Percentiles rank a stretch among this genome's conserved stretches.
Conservation (phyloP, 1,140 invertebrate species). For the Formica selysi region DNA sequence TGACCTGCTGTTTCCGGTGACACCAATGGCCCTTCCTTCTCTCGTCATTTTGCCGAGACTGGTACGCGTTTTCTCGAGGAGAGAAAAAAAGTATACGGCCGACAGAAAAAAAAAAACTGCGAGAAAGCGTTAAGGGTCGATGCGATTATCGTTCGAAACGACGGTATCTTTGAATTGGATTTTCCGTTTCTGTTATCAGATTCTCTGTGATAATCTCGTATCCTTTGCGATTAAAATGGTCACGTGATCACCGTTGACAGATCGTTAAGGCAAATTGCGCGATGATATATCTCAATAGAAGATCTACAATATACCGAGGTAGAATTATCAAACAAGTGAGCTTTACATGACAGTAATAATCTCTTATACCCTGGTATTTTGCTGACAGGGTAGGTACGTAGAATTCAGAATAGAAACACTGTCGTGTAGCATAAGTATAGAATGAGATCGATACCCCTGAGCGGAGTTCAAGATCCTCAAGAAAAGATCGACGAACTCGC, state of each 20-base stretch:
- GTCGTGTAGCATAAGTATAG: constrained; percentile 19
- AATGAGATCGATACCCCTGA: constrained; percentile 53
- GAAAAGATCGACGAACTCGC: constrained; percentile 62
- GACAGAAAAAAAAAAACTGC: neutral
- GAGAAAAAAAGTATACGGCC: constrained; percentile 20
- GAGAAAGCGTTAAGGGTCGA: constrained; percentile 57
- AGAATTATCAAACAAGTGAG: constrained; percentile 42
- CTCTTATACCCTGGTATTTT: constrained; percentile 40
- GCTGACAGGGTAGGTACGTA: constrained; percentile 22
- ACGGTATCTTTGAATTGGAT: constrained; percentile 27
- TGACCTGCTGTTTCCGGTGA: constrained; percentile 81
- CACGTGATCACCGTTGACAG: constrained; percentile 23
- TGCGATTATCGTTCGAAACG: constrained; percentile 66
- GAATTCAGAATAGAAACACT: constrained; percentile 40
- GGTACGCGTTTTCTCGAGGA: constrained; percentile 47
- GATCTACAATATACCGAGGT: constrained; percentile 1
- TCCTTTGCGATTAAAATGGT: constrained; percentile 5
- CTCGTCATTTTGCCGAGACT: constrained; percentile 61
- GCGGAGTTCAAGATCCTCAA: constrained; percentile 52
- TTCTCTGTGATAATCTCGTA: neutral
- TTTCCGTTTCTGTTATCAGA: constrained; percentile 29
- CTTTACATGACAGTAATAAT: constrained; percentile 52
- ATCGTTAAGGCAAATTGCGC: constrained; percentile 23
- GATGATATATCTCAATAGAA: constrained; percentile 35
- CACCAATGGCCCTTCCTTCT: constrained; percentile 76